These are phyloP conservation scores for Pachyrhynchus sulphureomaculatus DNA, from an alignment of 1,140 invertebrate species.

Conservation along the genomic window DNA sequence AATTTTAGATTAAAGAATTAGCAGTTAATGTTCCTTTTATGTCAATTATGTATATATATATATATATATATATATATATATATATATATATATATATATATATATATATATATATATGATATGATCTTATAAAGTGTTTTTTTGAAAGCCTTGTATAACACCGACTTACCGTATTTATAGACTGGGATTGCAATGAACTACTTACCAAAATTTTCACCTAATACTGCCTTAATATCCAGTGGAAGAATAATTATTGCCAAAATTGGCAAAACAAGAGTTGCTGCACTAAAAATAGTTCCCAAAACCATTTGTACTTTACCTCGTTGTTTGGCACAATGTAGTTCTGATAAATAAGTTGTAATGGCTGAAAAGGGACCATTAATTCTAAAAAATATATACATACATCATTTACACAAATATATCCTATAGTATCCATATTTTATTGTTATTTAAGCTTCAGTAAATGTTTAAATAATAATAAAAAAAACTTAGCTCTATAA, in stretches of 20 bases:
- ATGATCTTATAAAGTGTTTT: too few relatives aligned
- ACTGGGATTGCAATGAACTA: too few relatives aligned
- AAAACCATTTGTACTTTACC: slow-evolving; percentile 64
- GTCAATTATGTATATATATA: too few relatives aligned
- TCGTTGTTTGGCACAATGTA: slow-evolving; percentile 63
- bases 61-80: too few relatives aligned
- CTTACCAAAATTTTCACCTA: slow-evolving; percentile 32
- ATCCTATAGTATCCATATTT: background rate
- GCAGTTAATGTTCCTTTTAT: too few relatives aligned
- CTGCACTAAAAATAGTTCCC: slow-evolving; percentile 60
- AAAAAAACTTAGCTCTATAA: too few relatives aligned
- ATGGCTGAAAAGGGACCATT: slow-evolving; percentile 72
- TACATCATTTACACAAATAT: background rate
- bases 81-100: too few relatives aligned
- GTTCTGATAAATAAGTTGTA: slow-evolving; percentile 70
- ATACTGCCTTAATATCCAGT: slow-evolving; percentile 20
- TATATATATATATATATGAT: too few relatives aligned
- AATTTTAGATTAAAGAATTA: too few relatives aligned
- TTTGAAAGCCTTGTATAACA: too few relatives aligned
- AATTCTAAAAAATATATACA: slow-evolving; percentile 55
- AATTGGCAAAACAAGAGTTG: slow-evolving; percentile 34
- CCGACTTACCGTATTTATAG: too few relatives aligned
- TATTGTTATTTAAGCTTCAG: background rate
- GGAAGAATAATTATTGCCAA: slow-evolving; percentile 37
- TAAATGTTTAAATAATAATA: too few relatives aligned